These are phyloP conservation scores for Tachina lurida DNA, from an alignment of 2,888 invertebrate species.

Conservation along the genomic window DNA sequence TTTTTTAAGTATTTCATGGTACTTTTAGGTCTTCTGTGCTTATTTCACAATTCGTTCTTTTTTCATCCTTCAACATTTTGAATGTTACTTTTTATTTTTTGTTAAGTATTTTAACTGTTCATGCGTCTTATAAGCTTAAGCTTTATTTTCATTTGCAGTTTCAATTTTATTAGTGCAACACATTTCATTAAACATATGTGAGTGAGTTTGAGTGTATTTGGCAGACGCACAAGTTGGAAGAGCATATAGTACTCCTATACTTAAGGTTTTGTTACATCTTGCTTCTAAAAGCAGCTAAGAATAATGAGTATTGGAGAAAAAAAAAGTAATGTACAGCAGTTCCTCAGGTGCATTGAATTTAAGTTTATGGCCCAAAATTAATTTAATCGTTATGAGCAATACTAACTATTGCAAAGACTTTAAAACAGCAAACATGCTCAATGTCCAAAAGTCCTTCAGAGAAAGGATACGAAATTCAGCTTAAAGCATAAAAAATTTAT, in stretches of 20 bases:
- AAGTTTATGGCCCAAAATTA: constrained; percentile 66
- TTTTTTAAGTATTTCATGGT: constrained; percentile 52
- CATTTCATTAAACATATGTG: constrained; percentile 31
- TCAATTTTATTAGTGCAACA: constrained; percentile 66
- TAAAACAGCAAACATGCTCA: constrained; percentile 49
- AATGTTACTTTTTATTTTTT: constrained; percentile 35
- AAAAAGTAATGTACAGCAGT: constrained; percentile 19
- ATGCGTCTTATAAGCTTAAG: constrained; percentile 57
- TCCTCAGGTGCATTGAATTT: constrained; percentile 66
- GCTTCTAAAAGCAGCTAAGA: constrained; percentile 25
- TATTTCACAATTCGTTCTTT: constrained; percentile 12
- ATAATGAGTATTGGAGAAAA: not conserved
- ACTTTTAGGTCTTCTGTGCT: constrained; percentile 52
- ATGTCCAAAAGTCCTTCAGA: constrained; percentile 34
- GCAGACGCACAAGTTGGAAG: constrained; percentile 37
- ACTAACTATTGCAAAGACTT: constrained; percentile 61
- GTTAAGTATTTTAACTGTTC: constrained; percentile 33
- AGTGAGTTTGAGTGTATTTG: constrained; percentile 7
- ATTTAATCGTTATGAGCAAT: constrained; percentile 67
- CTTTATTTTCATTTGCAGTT: constrained; percentile 63
- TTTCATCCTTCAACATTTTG: constrained; percentile 44
- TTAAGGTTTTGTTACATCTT: constrained; percentile 29
- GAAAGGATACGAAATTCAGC: constrained; percentile 37
- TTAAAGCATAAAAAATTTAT: constrained; percentile 45
- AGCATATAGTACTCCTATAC: not conserved